Evolutionary conservation across 2,888 invertebrate genomes (phyloP).

Genomic region (Syritta pipiens): DNA sequence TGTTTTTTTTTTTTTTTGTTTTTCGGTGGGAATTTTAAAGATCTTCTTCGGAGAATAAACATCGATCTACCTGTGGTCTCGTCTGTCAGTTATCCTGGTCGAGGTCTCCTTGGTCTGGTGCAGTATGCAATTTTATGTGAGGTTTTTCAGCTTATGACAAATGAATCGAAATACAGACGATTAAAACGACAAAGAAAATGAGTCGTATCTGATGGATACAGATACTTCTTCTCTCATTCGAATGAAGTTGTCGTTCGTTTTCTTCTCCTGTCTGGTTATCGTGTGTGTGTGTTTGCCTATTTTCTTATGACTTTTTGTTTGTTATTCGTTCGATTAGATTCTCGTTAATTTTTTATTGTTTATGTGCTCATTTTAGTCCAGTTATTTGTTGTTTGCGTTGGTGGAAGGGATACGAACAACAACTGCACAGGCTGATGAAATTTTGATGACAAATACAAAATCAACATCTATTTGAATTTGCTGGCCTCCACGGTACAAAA

Average conservation of each 20-base stretch:
- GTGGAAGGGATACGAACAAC: too few relatives aligned
- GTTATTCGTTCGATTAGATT: conserved; percentile 38
- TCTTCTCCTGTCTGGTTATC: conserved; percentile 39
- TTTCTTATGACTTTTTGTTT: conserved; percentile 24
- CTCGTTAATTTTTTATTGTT: conserved; percentile 38
- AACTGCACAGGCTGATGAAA: too few relatives aligned
- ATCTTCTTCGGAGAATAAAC: too few relatives aligned
- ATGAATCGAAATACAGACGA: conserved; percentile 29
- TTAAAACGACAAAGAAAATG: conserved; percentile 11
- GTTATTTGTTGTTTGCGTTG: conserved; percentile 7
- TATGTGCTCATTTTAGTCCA: conserved; percentile 11
- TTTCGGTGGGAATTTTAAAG: conserved; percentile 21
- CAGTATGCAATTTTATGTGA: conserved; percentile 37
- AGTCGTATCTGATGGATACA: too few relatives aligned
- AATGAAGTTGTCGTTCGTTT: not conserved
- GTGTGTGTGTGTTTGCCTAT: conserved; percentile 37
- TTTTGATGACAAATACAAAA: too few relatives aligned
- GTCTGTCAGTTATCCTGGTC: conserved; percentile 3
- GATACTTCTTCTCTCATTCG: too few relatives aligned
- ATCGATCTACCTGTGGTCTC: conserved; percentile 38
- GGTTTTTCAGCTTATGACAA: conserved; percentile 19
- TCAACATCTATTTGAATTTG: too few relatives aligned
- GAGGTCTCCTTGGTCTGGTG: not conserved
- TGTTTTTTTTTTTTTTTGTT: not conserved
- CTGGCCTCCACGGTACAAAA: too few relatives aligned